A percentile compares a stretch with the other conserved stretches of the same genome.
Conservation (phyloP, 2,888 invertebrate genomes). For the Heliconius charithonia region DNA sequence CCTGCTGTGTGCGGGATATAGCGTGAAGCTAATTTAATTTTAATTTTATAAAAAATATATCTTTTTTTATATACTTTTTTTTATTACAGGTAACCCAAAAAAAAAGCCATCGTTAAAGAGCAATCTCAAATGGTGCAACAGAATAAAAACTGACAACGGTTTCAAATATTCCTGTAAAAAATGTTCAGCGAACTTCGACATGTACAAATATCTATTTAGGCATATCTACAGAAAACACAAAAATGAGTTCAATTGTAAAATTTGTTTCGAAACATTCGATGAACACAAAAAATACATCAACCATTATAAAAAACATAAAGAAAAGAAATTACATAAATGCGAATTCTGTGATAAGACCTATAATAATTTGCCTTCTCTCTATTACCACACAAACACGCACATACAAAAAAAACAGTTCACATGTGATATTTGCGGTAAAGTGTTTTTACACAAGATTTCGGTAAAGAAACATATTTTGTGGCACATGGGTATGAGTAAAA, state of each 20-base stretch:
- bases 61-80: background rate
- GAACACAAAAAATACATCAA: background rate
- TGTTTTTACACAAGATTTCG: constrained; percentile 38
- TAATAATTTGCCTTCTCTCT: background rate
- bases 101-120: background rate
- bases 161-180: constrained; percentile 11
- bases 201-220: background rate
- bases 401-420: constrained; percentile 35
- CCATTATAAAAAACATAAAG: background rate
- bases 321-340: background rate
- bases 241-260: constrained; percentile 18
- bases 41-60: too few relatives aligned
- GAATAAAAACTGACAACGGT: constrained; percentile 13
- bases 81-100: constrained; percentile 13
- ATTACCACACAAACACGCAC: constrained; percentile 41
- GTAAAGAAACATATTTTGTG: constrained; percentile 46
- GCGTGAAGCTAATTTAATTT: too few relatives aligned
- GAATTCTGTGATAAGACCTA: constrained; percentile 28
- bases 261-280: constrained; percentile 36
- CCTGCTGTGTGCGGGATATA: too few relatives aligned
- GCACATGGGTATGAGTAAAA: constrained; percentile 48
- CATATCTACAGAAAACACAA: constrained; percentile 21
- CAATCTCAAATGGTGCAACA: background rate
- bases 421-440: constrained; percentile 51
- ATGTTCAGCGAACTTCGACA: constrained; percentile 6